These are phyloP conservation scores for Parauchenoglanis punctatus DNA, from an alignment of 2,797 vertebrate species.

Conservation along the genomic window DNA sequence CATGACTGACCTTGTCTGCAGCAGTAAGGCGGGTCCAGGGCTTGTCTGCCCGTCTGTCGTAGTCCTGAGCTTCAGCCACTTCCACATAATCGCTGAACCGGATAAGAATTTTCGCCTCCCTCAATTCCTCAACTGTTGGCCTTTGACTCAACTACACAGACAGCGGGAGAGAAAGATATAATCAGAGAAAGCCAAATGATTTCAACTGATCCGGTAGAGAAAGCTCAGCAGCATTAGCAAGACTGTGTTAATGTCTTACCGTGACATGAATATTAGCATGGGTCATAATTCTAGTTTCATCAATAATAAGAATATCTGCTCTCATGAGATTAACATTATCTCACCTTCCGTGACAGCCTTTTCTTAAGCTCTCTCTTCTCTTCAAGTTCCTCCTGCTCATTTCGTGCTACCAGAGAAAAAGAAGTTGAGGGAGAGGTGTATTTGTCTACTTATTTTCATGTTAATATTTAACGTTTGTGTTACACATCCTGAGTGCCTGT, in stretches of 20 bases:
- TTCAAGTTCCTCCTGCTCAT: constrained; percentile 94
- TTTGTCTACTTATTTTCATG: neutral
- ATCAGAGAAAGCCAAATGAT: too few relatives aligned
- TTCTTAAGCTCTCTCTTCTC: constrained; percentile 97
- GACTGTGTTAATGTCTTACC: neutral
- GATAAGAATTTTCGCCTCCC: constrained; percentile 96
- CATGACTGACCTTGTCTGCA: constrained; percentile 85
- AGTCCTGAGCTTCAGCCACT: constrained; percentile 94
- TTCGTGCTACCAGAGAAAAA: constrained; percentile 80
- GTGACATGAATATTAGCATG: neutral
- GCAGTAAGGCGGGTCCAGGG: constrained; percentile 97
- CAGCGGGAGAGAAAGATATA: neutral
- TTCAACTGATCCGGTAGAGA: neutral
- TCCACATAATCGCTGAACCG: constrained; percentile 98
- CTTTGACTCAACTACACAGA: constrained; percentile 88
- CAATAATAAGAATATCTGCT: neutral
- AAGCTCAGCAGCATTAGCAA: neutral
- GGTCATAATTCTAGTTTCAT: neutral
- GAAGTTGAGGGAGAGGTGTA: neutral
- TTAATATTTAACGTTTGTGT: neutral
- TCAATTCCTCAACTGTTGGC: constrained; percentile 93
- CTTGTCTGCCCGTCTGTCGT: constrained; percentile 94
- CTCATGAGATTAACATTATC: constrained; percentile 38
- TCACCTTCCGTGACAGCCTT: constrained; percentile 92
- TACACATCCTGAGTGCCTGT: neutral